Conservation (phyloP, 2,797 vertebrate species). For the Paguma larvata region DNA sequence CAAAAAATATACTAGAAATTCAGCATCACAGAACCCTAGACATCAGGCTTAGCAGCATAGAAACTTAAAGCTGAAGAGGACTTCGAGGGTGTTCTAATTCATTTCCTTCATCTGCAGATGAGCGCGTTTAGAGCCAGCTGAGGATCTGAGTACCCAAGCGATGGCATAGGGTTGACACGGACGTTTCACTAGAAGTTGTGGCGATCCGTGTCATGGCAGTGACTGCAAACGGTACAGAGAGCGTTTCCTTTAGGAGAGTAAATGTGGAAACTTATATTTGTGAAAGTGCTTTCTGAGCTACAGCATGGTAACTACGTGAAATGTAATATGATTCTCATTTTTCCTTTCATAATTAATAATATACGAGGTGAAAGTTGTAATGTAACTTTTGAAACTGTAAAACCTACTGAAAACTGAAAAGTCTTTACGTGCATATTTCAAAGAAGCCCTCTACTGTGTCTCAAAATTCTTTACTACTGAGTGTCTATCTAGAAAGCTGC, state of each 20-base stretch:
- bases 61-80: not conserved
- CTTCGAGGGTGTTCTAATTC: not conserved
- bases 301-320: conserved; percentile 30
- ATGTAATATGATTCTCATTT: not conserved
- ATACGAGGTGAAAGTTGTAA: not conserved
- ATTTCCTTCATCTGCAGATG: not conserved
- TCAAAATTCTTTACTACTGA: conserved; percentile 21
- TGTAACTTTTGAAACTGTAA: conserved; percentile 29
- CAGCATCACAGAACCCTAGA: not conserved
- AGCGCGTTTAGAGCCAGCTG: not conserved
- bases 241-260: conserved; percentile 48
- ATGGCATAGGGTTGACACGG: not conserved
- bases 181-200: not conserved
- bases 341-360: conserved; percentile 55
- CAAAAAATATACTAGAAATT: not conserved
- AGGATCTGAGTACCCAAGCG: not conserved
- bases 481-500: conserved; percentile 24
- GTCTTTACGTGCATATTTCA: not conserved
- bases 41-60: not conserved
- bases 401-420: conserved; percentile 38
- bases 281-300: conserved; percentile 31
- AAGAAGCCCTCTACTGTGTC: conserved; percentile 20
- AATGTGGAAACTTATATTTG: conserved; percentile 10
- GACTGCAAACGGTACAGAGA: not conserved
- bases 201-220: not conserved